These are phyloP conservation scores for Kryphioiulus occultus DNA, from an alignment of 2,888 invertebrate genomes.

Conservation along the genomic window DNA sequence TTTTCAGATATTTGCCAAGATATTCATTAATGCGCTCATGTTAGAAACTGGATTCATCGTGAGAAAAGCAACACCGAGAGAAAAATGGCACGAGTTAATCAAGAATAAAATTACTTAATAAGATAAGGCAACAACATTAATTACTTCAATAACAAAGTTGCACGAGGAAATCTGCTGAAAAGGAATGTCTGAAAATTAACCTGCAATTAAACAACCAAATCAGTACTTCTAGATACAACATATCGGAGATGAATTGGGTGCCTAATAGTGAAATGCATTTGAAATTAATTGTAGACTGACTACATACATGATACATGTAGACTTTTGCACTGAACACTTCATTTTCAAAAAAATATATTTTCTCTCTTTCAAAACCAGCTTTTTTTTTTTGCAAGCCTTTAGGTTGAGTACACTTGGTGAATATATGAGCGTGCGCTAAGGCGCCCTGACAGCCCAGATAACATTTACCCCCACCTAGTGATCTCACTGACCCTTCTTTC, in stretches of 20 bases:
- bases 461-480: constrained; percentile 23
- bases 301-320: too few relatives aligned
- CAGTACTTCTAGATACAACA: background rate
- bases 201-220: background rate
- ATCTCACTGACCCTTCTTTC: background rate
- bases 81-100: background rate
- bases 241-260: too few relatives aligned
- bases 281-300: background rate
- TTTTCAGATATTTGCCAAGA: background rate
- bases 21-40: background rate
- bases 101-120: background rate
- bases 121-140: background rate
- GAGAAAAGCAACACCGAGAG: background rate
- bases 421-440: background rate
- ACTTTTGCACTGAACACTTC: background rate
- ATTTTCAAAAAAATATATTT: background rate
- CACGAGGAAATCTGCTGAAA: background rate
- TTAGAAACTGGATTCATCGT: background rate
- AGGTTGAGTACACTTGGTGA: constrained; percentile 17
- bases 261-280: background rate
- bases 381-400: background rate
- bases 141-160: background rate
- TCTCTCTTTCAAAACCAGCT: background rate
- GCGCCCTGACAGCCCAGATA: constrained; percentile 16
- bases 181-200: background rate